These are phyloP conservation scores for Plebejus anna DNA, from an alignment of 2,888 invertebrate genomes.

Conservation along the genomic window DNA sequence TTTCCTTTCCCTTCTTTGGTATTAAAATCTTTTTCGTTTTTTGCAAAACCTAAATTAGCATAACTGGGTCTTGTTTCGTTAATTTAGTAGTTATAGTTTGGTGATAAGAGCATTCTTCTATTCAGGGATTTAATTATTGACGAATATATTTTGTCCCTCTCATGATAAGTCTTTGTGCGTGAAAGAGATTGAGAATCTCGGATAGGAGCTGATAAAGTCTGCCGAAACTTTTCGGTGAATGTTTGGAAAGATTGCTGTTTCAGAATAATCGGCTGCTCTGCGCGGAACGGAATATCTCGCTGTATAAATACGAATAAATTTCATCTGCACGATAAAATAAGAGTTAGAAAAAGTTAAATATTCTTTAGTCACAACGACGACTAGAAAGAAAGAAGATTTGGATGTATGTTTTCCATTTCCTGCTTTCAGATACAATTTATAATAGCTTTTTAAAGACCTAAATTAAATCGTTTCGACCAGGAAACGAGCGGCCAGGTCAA, in stretches of 20 bases:
- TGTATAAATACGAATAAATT: no score
- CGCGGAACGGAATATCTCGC: neutral
- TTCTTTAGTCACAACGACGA: neutral
- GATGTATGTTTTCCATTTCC: no score
- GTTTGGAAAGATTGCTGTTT: neutral
- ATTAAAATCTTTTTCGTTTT: no score
- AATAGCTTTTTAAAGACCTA: no score
- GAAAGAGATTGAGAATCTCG: neutral
- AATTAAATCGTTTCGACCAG: neutral
- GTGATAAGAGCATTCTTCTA: no score
- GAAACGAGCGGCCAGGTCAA: neutral
- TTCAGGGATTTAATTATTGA: neutral
- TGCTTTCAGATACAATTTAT: no score
- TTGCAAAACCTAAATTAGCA: no score
- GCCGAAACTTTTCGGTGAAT: neutral
- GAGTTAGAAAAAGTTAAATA: neutral
- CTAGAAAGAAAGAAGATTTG: neutral
- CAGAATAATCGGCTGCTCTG: neutral
- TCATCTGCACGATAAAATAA: no score
- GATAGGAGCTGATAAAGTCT: neutral
- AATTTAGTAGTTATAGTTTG: no score
- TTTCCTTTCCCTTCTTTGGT: no score
- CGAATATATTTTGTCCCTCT: neutral
- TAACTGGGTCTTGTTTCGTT: no score
- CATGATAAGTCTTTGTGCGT: neutral